Percentiles rank a stretch among this genome's conserved stretches.
Evolutionary conservation across 2,888 invertebrate species (phyloP).

Genomic region (Acholoe squamosa): DNA sequence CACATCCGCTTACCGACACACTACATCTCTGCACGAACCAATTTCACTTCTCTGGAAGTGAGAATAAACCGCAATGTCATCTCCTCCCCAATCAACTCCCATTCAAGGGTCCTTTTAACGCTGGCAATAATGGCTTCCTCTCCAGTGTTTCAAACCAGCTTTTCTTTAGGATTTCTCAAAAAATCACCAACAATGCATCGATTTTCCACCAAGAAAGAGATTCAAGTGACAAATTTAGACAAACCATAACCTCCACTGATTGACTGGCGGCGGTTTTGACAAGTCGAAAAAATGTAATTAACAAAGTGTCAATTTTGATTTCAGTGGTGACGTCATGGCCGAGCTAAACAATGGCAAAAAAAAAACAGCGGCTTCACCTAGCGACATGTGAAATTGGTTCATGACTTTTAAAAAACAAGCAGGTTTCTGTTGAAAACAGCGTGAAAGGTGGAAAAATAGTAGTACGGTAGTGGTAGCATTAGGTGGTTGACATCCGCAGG

Average conservation of each 20-base stretch:
- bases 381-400: not conserved
- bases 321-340: constrained; percentile 5
- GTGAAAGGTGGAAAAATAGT: not conserved
- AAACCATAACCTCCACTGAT: constrained; percentile 27
- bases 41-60: constrained; percentile 7
- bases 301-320: constrained; percentile 47
- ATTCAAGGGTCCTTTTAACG: not conserved
- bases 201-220: constrained; percentile 4
- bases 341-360: not conserved
- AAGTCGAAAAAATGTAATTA: constrained; percentile 20
- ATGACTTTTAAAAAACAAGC: not conserved
- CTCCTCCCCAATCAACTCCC: not conserved
- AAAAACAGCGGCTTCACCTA: not conserved
- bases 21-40: constrained; percentile 15
- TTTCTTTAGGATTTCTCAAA: not conserved
- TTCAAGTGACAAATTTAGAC: constrained; percentile 46
- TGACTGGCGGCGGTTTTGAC: constrained; percentile 19
- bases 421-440: not conserved
- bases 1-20: not conserved
- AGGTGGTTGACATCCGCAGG: not conserved
- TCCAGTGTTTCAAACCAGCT: constrained; percentile 2
- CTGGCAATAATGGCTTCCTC: constrained; percentile 30
- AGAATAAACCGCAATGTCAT: not conserved
- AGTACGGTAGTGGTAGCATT: not conserved
- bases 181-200: constrained; percentile 44